Percentiles rank a stretch among this genome's conserved stretches.
Evolutionary conservation across 1,140 invertebrate species (phyloP).

Genomic region (Oedothorax gibbosus): DNA sequence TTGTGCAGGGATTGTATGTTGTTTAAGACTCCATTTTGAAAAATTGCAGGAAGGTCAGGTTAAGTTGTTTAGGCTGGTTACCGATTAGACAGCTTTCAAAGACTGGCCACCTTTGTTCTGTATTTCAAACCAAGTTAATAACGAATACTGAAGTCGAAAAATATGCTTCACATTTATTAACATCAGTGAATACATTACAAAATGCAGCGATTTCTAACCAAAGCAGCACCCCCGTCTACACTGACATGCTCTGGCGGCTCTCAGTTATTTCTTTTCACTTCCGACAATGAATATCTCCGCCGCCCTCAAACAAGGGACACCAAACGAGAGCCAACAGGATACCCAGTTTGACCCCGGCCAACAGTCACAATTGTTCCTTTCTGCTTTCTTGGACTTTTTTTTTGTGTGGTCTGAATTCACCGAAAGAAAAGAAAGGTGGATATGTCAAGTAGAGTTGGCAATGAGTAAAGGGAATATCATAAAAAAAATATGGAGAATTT

Average conservation of each 20-base stretch:
- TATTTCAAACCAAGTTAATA: too few species aligned
- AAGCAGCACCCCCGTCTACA: too few species aligned
- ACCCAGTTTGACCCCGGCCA: neutral
- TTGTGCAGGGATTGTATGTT: too few species aligned
- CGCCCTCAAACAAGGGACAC: neutral
- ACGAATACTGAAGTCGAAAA: too few species aligned
- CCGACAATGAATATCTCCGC: slow-evolving; percentile 36
- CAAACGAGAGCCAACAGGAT: slow-evolving; percentile 4
- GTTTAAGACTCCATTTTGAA: too few species aligned
- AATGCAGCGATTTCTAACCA: too few species aligned
- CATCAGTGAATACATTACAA: too few species aligned
- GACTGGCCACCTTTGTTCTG: too few species aligned
- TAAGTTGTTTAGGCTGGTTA: too few species aligned
- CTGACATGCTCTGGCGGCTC: slow-evolving; percentile 21
- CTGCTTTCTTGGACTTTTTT: neutral
- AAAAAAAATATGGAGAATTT: neutral
- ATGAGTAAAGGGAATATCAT: neutral
- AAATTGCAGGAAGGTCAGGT: too few species aligned
- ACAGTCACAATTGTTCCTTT: neutral
- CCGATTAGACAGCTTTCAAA: too few species aligned
- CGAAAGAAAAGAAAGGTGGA: neutral
- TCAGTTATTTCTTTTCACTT: slow-evolving; percentile 54
- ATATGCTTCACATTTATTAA: too few species aligned
- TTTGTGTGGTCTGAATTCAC: neutral
- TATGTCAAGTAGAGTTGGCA: neutral